Conservation (phyloP, 2,113 vertebrate genomes). For the Falco punctatus region DNA sequence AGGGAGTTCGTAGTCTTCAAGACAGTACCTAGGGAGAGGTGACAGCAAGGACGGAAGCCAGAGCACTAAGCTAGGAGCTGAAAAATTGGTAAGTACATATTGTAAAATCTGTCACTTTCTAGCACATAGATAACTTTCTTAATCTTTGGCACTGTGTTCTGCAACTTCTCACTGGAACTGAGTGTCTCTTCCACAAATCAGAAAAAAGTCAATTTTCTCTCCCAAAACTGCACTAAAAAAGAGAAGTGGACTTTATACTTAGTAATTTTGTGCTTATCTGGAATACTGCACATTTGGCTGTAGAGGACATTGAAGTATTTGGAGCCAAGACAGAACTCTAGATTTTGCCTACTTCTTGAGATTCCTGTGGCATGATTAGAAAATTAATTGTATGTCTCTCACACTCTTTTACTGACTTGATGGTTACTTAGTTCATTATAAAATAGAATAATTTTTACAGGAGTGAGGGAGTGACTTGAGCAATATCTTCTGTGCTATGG, state of each 20-base stretch:
- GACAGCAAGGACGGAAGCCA: background rate
- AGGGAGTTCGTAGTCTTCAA: background rate
- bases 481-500: background rate
- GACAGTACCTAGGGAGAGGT: background rate
- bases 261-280: background rate
- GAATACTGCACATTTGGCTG: background rate
- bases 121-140: background rate
- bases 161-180: background rate
- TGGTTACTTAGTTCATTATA: background rate
- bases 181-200: background rate
- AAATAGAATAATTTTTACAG: background rate
- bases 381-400: background rate
- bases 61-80: background rate
- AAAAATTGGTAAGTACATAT: background rate
- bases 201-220: background rate
- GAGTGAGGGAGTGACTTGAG: background rate
- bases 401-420: background rate
- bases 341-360: background rate
- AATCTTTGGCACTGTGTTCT: background rate
- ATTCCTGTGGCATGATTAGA: background rate
- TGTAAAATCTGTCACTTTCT: background rate
- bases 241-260: background rate
- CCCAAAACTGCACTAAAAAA: background rate
- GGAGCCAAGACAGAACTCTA: background rate
- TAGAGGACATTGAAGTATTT: background rate